Base-by-base conservation (phyloP, 2,797 vertebrate genomes). In the Iguana delicatissima region DNA sequence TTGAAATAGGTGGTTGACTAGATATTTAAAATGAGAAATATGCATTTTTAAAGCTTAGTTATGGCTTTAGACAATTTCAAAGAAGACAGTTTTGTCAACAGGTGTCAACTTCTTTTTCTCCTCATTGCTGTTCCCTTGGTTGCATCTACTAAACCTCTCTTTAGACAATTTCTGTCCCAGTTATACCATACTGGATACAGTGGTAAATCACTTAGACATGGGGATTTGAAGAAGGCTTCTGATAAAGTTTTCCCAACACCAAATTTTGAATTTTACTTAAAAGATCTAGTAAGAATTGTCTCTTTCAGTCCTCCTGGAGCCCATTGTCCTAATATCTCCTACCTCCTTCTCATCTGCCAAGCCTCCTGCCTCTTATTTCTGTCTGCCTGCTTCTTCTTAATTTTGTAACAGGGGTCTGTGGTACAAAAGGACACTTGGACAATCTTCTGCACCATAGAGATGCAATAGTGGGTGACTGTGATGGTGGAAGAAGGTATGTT, bases 1-100 rank as follows among this genome's bases (percentile, higher is more conserved):
- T 88, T 82, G 81, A 73, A 57, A 74, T 88, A 35, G 69, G 64
- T 88, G 24, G 35, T 76, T 84, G 67, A 89, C 2, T 81, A 32
- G 46, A 52, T 69, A 1, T 62, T 55, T 50, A 76, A 20, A 76
- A 20, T 69, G 46, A 26, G 77, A 88, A 87, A 88, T 52, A 72
- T 26, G 52, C 8, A 16, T 55, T 55, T 35, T 73, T 74, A 29
- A 38, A 77, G 14, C 9, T 55, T 57, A n/a, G 9, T 50, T 26
- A 62, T 38, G 20, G 24, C 32, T 35, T 38, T 57, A 73, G 8
- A 29, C 12, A 52, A 74, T 52, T 24, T 24, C 38, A 57, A 26
- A 50, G 52, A 76, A n/a, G 50, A 26, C 50, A 73, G 32, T 1
- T 72, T 42, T 85, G 18, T 73, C 67, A 24, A 14, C 50, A 18